These are phyloP conservation scores for Drosophila picticornis DNA, from an alignment of 2,888 invertebrate genomes.

Conservation along the genomic window DNA sequence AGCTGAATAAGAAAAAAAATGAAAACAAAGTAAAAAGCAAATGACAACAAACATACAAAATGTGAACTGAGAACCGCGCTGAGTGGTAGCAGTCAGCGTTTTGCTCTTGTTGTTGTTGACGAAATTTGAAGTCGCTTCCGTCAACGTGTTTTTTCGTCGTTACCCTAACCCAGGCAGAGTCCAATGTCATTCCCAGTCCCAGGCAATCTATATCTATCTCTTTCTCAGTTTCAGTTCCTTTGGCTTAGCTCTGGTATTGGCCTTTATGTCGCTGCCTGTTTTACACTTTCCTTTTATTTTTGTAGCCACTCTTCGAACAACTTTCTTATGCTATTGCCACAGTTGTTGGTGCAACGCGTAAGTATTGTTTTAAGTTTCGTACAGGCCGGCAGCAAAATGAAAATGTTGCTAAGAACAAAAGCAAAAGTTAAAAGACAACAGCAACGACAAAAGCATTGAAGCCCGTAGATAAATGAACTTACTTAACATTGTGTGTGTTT, in stretches of 20 bases:
- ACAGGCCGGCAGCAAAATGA: conserved; percentile 49
- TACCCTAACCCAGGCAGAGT: conserved; percentile 29
- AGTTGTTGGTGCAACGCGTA: conserved; percentile 57
- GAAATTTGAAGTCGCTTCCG: conserved; percentile 53
- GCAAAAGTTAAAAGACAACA: conserved; percentile 40
- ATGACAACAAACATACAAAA: conserved; percentile 51
- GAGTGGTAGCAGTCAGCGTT: conserved; percentile 12
- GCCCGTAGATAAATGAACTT: conserved; percentile 70
- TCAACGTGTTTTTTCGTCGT: conserved; percentile 27
- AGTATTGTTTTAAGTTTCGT: conserved; percentile 76
- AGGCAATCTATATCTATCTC: background rate
- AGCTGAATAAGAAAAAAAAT: conserved; percentile 27
- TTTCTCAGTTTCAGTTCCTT: conserved; percentile 32
- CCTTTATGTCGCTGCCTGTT: conserved; percentile 47
- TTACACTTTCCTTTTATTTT: conserved; percentile 3
- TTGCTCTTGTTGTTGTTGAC: conserved; percentile 25
- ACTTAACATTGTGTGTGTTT: conserved; percentile 39
- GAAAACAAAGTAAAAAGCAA: conserved; percentile 57
- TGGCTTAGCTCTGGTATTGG: conserved; percentile 43
- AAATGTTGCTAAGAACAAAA: conserved; percentile 52
- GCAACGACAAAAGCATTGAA: conserved; percentile 24
- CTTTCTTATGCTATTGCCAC: conserved; percentile 48
- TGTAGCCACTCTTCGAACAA: conserved; percentile 28
- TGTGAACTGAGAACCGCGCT: conserved; percentile 25
- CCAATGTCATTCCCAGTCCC: conserved; percentile 35